These are phyloP conservation scores for Rhynchonycteris naso DNA, from an alignment of 2,797 vertebrate genomes.

Conservation along the genomic window DNA sequence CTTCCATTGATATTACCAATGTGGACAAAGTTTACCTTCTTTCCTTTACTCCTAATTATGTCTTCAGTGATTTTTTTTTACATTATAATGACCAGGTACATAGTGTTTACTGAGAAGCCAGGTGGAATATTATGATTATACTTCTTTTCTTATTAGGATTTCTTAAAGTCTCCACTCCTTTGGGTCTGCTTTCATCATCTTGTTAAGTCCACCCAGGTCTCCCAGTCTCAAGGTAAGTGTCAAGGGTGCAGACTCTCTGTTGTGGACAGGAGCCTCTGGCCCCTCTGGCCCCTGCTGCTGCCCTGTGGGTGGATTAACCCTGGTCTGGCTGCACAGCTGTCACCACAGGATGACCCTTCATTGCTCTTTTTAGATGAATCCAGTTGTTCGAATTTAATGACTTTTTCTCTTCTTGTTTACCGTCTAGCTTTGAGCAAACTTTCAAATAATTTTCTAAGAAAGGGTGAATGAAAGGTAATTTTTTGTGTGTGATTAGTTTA, in stretches of 20 bases:
- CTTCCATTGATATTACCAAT: background rate
- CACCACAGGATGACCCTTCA: background rate
- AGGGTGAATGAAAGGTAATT: slow-evolving; percentile 15
- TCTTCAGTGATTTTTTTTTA: background rate
- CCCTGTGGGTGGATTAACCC: background rate
- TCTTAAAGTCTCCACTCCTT: background rate
- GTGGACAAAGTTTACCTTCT: background rate
- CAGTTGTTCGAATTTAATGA: slow-evolving; percentile 24
- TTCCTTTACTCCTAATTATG: background rate
- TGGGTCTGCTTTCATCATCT: background rate
- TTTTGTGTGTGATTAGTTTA: background rate
- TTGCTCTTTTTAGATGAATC: background rate
- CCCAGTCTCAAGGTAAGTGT: background rate
- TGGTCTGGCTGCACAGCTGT: background rate
- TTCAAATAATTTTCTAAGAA: slow-evolving; percentile 35
- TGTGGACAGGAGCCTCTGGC: background rate
- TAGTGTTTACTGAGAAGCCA: background rate
- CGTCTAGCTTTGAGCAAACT: slow-evolving; percentile 21
- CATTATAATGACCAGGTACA: background rate
- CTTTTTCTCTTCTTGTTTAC: slow-evolving; percentile 28
- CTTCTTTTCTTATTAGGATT: background rate
- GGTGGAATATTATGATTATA: background rate
- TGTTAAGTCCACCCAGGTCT: background rate
- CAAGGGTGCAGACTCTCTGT: background rate
- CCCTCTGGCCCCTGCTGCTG: background rate